Evolutionary conservation across 2,113 vertebrate genomes (phyloP), one percentile per base, ranked within the genome.

Genomic region (Hipposideros armiger): DNA sequence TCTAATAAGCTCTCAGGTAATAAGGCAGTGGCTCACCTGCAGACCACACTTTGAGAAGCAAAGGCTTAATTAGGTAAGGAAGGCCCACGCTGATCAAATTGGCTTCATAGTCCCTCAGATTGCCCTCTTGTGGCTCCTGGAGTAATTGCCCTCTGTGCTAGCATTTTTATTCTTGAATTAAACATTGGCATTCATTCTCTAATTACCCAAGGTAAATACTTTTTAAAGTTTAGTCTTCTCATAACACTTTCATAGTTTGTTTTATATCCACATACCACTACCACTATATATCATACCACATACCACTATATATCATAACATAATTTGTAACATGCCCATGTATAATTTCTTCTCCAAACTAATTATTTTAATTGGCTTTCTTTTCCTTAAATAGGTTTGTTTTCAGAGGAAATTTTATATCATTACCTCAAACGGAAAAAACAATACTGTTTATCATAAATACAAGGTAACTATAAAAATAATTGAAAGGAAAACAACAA

Each of bases 91-190:
- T 0, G 24, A 54, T 7, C 22, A 50, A 22, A 56, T 2, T 64
- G 85, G 36, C 56, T 78, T 82, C 81, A 89, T 56, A 84, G 69
- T 91, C 84, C 64, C 95, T 94, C 58, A 93, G 69, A 80, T 0
- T 96, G 95, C 92, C 96, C 96, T 97, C 97, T 92, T 78, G 95
- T 94, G 96, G 95, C 30, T 56, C 0, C 47, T 92, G 47, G 28
- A 81, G 83, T 78, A 96, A 96, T 50, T 95, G 72, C 92, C 94
- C 88, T 80, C 30, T 64, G 47, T 16, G 7, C 2, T 66, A 22
- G 11, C 26, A 9, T 77, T 81, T 66, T 90, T 30, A 50, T 86
- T 80, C 54, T 66, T 52, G 7, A 88, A 62, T 52, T 42, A 36
- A 70, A 69, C 24, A 58, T 64, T n/a, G n/a, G 26, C 40, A 45